phyloP scores from a whole-genome alignment of 2,888 invertebrate species.

The Tetramorium bicarinatum region DNA sequence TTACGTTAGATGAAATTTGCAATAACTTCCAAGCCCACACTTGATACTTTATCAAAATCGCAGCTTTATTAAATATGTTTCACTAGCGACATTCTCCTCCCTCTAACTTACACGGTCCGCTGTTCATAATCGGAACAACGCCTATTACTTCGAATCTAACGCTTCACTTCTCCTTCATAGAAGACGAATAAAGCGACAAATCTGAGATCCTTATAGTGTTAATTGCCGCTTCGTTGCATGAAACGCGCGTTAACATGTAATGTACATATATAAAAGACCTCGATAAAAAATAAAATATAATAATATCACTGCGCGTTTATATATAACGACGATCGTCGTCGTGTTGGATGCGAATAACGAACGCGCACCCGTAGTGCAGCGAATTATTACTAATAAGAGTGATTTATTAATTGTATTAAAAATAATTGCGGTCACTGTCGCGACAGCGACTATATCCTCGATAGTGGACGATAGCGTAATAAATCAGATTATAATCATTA shows the following conservation, averaged over 20 bases:
- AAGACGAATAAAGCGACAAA: conserved; percentile 56
- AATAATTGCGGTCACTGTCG: conserved; percentile 44
- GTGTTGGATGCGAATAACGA: conserved; percentile 21
- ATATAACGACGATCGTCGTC: conserved; percentile 21
- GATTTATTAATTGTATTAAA: conserved; percentile 55
- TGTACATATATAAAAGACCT: conserved; percentile 24
- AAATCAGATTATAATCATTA: conserved; percentile 17
- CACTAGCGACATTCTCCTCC: conserved; percentile 47
- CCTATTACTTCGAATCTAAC: conserved; percentile 48
- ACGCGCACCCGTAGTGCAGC: conserved; percentile 35
- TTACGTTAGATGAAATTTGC: conserved; percentile 1
- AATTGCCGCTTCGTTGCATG: conserved; percentile 47
- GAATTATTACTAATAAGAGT: conserved; percentile 37
- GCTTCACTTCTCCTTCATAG: conserved; percentile 38
- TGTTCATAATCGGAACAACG: conserved; percentile 19
- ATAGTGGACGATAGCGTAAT: conserved; percentile 30
- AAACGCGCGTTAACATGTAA: conserved; percentile 31
- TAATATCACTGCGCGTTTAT: conserved; percentile 53
- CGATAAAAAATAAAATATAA: conserved; percentile 63
- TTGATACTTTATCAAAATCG: conserved; percentile 61
- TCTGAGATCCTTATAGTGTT: conserved; percentile 70
- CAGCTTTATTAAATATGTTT: conserved; percentile 58
- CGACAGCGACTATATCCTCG: conserved; percentile 20
- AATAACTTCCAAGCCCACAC: background rate
- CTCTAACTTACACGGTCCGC: conserved; percentile 21